These are phyloP conservation scores for Caenorhabditis sp. DNA, from an alignment of 2,888 invertebrate genomes.

Conservation along the genomic window DNA sequence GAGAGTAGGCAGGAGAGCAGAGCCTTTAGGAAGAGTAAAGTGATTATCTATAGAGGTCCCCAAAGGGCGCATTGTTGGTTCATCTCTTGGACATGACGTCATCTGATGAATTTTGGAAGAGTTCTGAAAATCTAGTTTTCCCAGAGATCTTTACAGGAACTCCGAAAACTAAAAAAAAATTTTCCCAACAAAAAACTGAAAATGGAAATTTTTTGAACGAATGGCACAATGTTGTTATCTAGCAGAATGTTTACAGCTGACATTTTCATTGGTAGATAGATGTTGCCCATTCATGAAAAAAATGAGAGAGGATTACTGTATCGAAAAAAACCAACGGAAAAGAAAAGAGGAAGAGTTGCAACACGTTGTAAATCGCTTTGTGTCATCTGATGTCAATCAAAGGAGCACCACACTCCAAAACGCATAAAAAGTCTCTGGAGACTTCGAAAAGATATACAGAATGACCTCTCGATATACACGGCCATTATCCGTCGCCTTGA, in stretches of 20 bases:
- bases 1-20: neutral
- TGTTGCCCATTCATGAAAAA: conserved; percentile 32
- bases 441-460: conserved; percentile 4
- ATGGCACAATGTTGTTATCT: conserved; percentile 25
- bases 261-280: conserved; percentile 24
- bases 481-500: conserved; percentile 47
- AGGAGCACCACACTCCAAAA: neutral
- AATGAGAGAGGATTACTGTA: conserved; percentile 8
- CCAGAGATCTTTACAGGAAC: too few species aligned
- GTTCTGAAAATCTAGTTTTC: too few species aligned
- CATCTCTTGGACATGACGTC: conserved; percentile 26
- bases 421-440: conserved; percentile 11
- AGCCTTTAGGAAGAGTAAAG: conserved; percentile 25
- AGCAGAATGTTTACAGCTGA: conserved; percentile 46
- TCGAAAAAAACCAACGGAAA: neutral
- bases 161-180: neutral
- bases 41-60: conserved; percentile 41
- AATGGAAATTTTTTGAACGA: neutral
- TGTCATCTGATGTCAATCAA: conserved; percentile 25
- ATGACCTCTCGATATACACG: conserved; percentile 46
- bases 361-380: neutral
- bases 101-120: conserved; percentile 13
- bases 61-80: too few species aligned
- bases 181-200: neutral
- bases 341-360: neutral